A percentile compares a stretch with the other conserved stretches of the same genome.
These are phyloP conservation scores for Lophura nycthemera DNA, from an alignment of 2,113 vertebrate species.

Conservation along the genomic window DNA sequence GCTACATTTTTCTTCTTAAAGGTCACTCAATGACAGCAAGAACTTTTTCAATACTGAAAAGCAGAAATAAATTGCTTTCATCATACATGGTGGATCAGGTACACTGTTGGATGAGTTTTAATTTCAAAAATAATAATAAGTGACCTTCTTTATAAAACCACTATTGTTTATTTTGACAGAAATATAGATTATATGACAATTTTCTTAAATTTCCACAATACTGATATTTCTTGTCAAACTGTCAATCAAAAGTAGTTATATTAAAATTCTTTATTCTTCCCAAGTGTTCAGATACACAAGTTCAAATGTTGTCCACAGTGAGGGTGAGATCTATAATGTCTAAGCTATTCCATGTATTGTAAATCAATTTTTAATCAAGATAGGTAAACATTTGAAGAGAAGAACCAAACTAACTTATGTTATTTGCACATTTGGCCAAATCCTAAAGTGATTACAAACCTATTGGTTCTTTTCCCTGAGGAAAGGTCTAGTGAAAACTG, in stretches of 20 bases:
- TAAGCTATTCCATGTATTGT: not conserved
- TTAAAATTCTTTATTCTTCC: constrained; percentile 48
- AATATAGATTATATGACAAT: constrained; percentile 49
- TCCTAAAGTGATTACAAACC: not conserved
- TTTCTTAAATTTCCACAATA: constrained; percentile 45
- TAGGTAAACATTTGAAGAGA: constrained; percentile 32
- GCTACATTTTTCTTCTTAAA: constrained; percentile 79
- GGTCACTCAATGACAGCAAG: constrained; percentile 79
- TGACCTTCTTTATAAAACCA: constrained; percentile 75
- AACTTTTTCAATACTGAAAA: constrained; percentile 76
- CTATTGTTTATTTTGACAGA: constrained; percentile 66
- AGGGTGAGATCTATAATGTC: not conserved
- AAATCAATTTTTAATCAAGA: constrained; percentile 65
- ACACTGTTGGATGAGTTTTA: constrained; percentile 71
- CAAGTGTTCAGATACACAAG: constrained; percentile 15
- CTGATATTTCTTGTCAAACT: constrained; percentile 58
- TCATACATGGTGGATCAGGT: constrained; percentile 47
- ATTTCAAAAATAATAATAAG: constrained; percentile 73
- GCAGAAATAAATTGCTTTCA: constrained; percentile 75
- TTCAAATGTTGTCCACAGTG: constrained; percentile 35
- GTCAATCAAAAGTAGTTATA: constrained; percentile 56
- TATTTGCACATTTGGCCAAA: not conserved
- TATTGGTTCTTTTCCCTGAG: not conserved
- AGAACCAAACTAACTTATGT: not conserved
- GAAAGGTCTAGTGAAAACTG: not conserved